These are phyloP conservation scores for Rousettus leschenaultii DNA, from an alignment of 2,113 vertebrate genomes.

Conservation along the genomic window DNA sequence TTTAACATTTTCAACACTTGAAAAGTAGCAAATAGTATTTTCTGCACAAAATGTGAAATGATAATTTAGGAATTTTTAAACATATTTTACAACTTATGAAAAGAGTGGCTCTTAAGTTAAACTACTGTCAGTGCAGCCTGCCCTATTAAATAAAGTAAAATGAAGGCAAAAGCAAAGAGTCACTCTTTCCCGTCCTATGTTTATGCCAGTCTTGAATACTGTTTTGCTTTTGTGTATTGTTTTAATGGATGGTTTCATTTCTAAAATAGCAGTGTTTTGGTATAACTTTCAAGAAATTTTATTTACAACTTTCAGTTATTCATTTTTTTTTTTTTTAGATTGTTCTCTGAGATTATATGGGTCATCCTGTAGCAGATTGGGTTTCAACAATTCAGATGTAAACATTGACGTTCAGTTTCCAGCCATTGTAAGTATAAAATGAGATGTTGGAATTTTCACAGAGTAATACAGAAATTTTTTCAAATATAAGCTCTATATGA, in stretches of 20 bases:
- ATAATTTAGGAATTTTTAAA: background rate
- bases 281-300: conserved; percentile 26
- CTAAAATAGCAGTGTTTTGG: conserved; percentile 15
- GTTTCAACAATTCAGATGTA: conserved; percentile 94
- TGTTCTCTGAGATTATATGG: conserved; percentile 95
- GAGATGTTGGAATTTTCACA: conserved; percentile 32
- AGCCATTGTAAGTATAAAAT: conserved; percentile 87
- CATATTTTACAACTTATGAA: background rate
- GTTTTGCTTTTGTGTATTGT: background rate
- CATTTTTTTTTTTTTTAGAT: conserved; percentile 81
- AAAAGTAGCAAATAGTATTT: conserved; percentile 32
- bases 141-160: background rate
- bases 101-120: background rate
- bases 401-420: conserved; percentile 96
- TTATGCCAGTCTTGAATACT: background rate
- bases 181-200: background rate
- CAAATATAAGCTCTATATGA: background rate
- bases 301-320: conserved; percentile 16
- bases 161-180: background rate
- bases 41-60: background rate
- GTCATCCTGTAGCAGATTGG: conserved; percentile 92
- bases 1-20: background rate
- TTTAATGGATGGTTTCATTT: background rate
- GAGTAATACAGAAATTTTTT: background rate
- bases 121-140: background rate